Percentiles rank a stretch among this genome's conserved stretches.
Evolutionary conservation across 2,888 invertebrate genomes (phyloP).

Genomic region (Tipula confusa): DNA sequence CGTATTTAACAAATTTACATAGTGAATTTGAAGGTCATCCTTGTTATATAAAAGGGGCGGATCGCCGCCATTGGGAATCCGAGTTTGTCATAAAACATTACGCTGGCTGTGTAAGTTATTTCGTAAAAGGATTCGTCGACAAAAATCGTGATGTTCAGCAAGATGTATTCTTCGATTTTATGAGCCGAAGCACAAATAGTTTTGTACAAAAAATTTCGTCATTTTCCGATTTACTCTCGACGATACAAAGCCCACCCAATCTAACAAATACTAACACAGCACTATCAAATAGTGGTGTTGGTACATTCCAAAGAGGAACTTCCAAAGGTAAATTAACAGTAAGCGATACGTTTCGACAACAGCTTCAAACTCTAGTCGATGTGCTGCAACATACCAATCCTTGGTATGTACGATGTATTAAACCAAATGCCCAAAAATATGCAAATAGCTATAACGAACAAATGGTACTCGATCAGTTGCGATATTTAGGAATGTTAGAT

Average conservation of each 20-base stretch:
- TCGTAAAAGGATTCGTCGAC: conserved; percentile 78
- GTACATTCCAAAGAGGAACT: conserved; percentile 71
- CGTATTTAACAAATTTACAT: conserved; percentile 83
- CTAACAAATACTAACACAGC: conserved; percentile 40
- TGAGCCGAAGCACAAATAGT: conserved; percentile 75
- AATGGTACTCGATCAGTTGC: conserved; percentile 79
- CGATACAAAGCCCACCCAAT: conserved; percentile 48
- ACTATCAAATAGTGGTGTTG: conserved; percentile 36
- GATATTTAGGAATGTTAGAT: conserved; percentile 89
- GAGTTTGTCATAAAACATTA: conserved; percentile 86
- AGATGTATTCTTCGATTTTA: conserved; percentile 85
- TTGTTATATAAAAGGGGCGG: conserved; percentile 79
- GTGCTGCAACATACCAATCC: conserved; percentile 85
- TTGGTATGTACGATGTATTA: conserved; percentile 91
- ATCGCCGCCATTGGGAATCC: conserved; percentile 82
- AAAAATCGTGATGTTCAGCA: conserved; percentile 91
- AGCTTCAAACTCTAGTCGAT: conserved; percentile 82
- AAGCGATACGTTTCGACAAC: conserved; percentile 83
- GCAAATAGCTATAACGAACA: conserved; percentile 74
- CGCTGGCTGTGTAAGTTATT: conserved; percentile 82
- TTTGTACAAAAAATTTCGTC: conserved; percentile 74
- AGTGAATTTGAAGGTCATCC: conserved; percentile 79
- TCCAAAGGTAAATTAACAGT: conserved; percentile 87
- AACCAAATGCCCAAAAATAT: conserved; percentile 80
- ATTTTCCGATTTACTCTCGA: conserved; percentile 58